Conservation (phyloP, 37 sponge, comb jelly and placozoan species). For the Petrosia ficiformis region DNA sequence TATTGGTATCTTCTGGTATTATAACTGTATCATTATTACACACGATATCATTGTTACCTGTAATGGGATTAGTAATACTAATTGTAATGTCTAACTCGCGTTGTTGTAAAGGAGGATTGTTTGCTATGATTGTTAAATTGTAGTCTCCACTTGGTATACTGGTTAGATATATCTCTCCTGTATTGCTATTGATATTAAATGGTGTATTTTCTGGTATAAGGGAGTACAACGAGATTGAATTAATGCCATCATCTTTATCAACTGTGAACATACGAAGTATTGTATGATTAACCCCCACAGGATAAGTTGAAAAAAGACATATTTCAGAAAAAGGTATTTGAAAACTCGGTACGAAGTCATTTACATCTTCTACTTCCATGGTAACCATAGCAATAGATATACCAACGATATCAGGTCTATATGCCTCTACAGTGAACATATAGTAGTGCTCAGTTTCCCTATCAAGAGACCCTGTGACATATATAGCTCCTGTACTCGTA, state of each 20-base stretch:
- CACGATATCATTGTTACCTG: background rate
- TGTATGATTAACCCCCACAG: background rate
- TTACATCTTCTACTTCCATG: conserved; percentile 46
- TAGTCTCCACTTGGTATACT: background rate
- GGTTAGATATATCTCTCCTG: conserved; percentile 19
- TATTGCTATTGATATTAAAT: conserved; percentile 41
- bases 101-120: background rate
- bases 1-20: background rate
- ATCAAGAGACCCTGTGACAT: conserved; percentile 8
- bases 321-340: conserved; percentile 15
- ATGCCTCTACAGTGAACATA: conserved; percentile 36
- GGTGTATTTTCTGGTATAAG: conserved; percentile 13
- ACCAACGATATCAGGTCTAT: background rate
- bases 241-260: conserved; percentile 34
- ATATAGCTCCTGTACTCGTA: conserved; percentile 37
- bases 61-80: background rate
- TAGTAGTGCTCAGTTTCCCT: conserved; percentile 13
- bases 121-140: background rate
- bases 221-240: conserved; percentile 21
- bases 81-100: background rate
- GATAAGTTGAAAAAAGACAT: conserved; percentile 23
- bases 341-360: conserved; percentile 62
- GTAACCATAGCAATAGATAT: conserved; percentile 34
- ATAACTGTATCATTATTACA: background rate
- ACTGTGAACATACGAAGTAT: conserved; percentile 43